Base-by-base conservation (phyloP, 64 coral and sea anemone genomes). In the Acropora tenuis region DNA sequence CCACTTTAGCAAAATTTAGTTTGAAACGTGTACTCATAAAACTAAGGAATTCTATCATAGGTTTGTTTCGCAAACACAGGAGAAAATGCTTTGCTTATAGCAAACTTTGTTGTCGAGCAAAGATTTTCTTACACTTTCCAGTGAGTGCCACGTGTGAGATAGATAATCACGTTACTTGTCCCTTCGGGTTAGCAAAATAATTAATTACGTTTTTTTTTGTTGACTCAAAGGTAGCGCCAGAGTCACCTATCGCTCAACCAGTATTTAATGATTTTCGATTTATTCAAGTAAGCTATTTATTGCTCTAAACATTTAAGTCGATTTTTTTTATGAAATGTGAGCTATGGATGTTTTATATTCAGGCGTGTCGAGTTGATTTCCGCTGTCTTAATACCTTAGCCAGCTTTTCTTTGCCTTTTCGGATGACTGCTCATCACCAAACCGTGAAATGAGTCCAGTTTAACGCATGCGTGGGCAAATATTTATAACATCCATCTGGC, bases 381-480 rank as follows among this genome's bases (percentile, higher is more conserved):
- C 82, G 82, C 63, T 47, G 7, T 18, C 10, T 71, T 17, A 18
- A 85, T 10, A 10, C 30, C 12, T 3, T 57, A 63, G 44, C 41
- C 41, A 15, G 15, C 6, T 85, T 50, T 71, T 8, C 17, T 48
- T 85, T 85, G 82, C 72, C 16, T 71, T 85, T 72, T 48, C 61
- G 63, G 46, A 85, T 85, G 61, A 85, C 82, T 85, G 82, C 68
- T 2, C 3, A 6, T 49, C 43, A 49, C 1, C 2, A 4, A 0
- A 45, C 61, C 82, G 82, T 85, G 45, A 72, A 72, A 68, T 69
- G 19, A 7, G 12, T 20, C n/a, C 8, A 16, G 41, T 2, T 47
- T 72, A 41, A 72, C 82, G 82, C 82, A 85, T 85, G 82, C 82
- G 82, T 85, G 18, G 6, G 82, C 82, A 85, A 85, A 85, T 71